A percentile compares a stretch with the other conserved stretches of the same genome.
phyloP scores from a whole-genome alignment of 2,797 vertebrate species.

The Meda fulgida region DNA sequence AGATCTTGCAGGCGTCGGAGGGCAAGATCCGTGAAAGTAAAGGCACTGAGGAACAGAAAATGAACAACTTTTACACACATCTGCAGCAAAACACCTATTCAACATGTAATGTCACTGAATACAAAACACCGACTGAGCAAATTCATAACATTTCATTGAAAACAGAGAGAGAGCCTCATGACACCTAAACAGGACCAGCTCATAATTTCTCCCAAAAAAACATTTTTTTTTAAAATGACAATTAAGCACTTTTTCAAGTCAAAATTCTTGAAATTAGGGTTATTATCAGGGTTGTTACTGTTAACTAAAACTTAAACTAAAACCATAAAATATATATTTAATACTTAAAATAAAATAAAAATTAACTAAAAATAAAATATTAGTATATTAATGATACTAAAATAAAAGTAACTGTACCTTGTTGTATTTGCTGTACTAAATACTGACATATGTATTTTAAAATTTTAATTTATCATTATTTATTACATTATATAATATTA shows the following conservation, averaged over 20 bases:
- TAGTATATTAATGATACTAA: neutral
- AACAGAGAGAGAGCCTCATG: neutral
- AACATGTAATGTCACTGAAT: too few species aligned
- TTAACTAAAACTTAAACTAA: neutral
- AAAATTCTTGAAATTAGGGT: neutral
- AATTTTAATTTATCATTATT: neutral
- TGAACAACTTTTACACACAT: slow-evolving; percentile 2
- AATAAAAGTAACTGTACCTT: neutral
- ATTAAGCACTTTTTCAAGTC: neutral
- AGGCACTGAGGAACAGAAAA: slow-evolving; percentile 84
- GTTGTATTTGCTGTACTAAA: neutral
- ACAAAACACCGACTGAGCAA: neutral
- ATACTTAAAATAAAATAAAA: neutral
- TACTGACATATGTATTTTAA: neutral
- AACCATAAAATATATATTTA: neutral
- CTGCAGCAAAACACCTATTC: neutral
- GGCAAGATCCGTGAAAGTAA: slow-evolving; percentile 99
- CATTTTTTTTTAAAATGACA: too few species aligned
- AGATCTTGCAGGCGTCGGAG: slow-evolving; percentile 99
- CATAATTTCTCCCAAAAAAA: neutral
- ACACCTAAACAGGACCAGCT: neutral
- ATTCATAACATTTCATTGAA: neutral
- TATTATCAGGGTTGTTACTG: neutral
- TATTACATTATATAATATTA: neutral
- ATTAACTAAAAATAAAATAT: neutral